phyloP scores from a whole-genome alignment of 2,888 invertebrate species.

The Pristionchus arcanus region DNA sequence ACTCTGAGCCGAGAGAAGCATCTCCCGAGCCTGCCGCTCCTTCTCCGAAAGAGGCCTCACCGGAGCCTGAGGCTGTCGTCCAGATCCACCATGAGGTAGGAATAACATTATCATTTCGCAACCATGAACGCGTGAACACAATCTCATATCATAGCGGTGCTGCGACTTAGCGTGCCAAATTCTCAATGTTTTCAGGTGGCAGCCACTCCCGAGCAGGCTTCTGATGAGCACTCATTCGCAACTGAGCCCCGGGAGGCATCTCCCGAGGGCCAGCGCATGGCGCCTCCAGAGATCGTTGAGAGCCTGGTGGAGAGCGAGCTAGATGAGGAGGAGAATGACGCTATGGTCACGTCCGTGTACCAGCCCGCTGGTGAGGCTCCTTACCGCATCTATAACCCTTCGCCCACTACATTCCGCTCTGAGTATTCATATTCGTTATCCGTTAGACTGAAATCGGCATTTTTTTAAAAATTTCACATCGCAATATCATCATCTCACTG shows the following conservation, averaged over 20 bases:
- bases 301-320: conserved; percentile 50
- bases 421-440: too few species aligned
- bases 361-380: not conserved
- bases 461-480: not conserved
- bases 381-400: too few species aligned
- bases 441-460: too few species aligned
- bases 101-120: not conserved
- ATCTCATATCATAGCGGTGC: too few species aligned
- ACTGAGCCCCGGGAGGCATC: not conserved
- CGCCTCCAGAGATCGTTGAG: conserved; percentile 52
- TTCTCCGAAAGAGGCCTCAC: not conserved
- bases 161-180: too few species aligned
- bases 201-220: not conserved
- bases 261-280: not conserved
- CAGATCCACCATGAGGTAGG: not conserved
- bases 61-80: not conserved
- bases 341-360: conserved; percentile 46
- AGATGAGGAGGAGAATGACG: conserved; percentile 4
- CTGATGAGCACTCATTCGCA: not conserved
- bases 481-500: too few species aligned
- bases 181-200: too few species aligned
- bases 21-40: not conserved
- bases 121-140: too few species aligned
- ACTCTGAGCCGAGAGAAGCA: not conserved
- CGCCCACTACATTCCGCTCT: too few species aligned